Evolutionary conservation across 2,113 vertebrate species (phyloP).

Genomic region (Vireo altiloquus): DNA sequence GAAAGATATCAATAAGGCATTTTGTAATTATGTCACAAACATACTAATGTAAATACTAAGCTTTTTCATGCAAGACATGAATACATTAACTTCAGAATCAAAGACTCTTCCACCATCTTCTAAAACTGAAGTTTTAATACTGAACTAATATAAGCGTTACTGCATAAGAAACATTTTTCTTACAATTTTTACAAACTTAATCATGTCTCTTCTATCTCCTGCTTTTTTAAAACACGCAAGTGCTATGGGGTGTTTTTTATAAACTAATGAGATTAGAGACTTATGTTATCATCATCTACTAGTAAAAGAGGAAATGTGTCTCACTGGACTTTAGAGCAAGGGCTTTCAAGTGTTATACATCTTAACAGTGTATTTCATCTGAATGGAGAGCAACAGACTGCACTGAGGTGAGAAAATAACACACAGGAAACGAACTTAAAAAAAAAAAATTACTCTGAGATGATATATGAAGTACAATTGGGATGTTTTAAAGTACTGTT

Average conservation of each 20-base stretch:
- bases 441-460: background rate
- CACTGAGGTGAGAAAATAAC: background rate
- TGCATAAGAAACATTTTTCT: conserved; percentile 18
- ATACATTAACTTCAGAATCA: background rate
- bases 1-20: background rate
- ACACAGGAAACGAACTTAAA: background rate
- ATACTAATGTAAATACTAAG: background rate
- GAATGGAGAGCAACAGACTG: background rate
- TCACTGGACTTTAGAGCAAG: background rate
- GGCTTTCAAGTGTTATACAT: background rate
- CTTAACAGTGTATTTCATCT: background rate
- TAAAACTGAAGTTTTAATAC: background rate
- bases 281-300: background rate
- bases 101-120: background rate
- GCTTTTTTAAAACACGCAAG: conserved; percentile 9
- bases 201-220: background rate
- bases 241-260: background rate
- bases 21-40: background rate
- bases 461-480: background rate
- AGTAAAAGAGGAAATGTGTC: conserved; percentile 24
- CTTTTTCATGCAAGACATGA: background rate
- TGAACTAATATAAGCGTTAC: background rate
- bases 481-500: background rate
- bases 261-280: conserved; percentile 43
- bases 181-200: conserved; percentile 1